Conservation (phyloP, 2,113 vertebrate species). For the Lepus timidus region DNA sequence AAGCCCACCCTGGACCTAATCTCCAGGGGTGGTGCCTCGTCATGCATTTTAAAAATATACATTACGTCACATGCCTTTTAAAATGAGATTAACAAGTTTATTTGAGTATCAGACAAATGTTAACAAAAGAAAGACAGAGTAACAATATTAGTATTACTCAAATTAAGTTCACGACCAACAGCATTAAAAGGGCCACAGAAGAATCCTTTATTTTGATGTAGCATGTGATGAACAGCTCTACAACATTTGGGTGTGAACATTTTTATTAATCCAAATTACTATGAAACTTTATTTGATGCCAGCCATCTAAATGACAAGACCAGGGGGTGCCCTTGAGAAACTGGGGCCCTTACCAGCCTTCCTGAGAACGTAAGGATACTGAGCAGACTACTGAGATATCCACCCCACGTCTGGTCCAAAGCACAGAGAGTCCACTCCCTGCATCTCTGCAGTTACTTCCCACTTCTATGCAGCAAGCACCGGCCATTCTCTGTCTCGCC, state of each 20-base stretch:
- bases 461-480: background rate
- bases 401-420: background rate
- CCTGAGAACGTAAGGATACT: background rate
- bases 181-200: background rate
- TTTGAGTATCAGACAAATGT: background rate
- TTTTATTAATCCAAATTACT: background rate
- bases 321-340: background rate
- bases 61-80: background rate
- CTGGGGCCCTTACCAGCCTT: background rate
- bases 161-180: background rate
- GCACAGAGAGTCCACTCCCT: background rate
- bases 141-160: background rate
- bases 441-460: background rate
- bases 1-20: background rate
- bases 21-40: background rate
- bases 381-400: background rate
- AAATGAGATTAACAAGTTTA: conserved; percentile 15
- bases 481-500: accelerated
- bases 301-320: background rate
- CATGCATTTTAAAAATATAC: background rate
- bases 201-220: background rate
- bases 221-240: background rate
- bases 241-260: background rate
- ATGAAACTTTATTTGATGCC: background rate
- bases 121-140: background rate